A percentile compares a stretch with the other conserved stretches of the same genome.
Evolutionary conservation across 2,888 invertebrate genomes (phyloP).

Genomic region (Tubulanus polymorphus): DNA sequence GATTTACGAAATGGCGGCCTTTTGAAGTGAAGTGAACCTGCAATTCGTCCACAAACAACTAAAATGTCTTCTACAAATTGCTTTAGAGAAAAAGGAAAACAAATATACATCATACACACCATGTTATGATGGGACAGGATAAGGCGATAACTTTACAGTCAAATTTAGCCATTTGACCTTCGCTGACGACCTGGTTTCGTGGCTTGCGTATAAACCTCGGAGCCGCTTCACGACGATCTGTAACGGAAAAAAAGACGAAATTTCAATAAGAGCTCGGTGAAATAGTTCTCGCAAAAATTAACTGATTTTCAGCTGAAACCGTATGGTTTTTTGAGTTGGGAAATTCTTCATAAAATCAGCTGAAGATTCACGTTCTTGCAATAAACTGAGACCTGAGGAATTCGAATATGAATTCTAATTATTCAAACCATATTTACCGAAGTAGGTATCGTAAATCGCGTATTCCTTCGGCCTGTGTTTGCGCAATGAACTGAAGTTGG

Average conservation of each 20-base stretch:
- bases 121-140: slow-evolving; percentile 90
- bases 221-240: slow-evolving; percentile 94
- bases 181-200: slow-evolving; percentile 90
- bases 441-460: slow-evolving; percentile 91
- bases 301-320: no score
- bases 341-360: no score
- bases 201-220: slow-evolving; percentile 98
- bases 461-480: slow-evolving; percentile 95
- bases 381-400: no score
- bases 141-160: slow-evolving; percentile 91
- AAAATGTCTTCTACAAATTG: no score
- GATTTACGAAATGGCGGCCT: no score
- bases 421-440: slow-evolving; percentile 68
- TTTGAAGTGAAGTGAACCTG: no score
- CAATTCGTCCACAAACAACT: no score
- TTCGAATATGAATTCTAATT: background rate
- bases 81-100: no score
- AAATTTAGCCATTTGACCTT: slow-evolving; percentile 96
- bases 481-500: slow-evolving; percentile 94
- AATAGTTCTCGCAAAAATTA: no score
- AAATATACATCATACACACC: slow-evolving; percentile 58
- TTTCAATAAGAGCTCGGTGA: slow-evolving; percentile 3
- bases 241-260: slow-evolving; percentile 16
- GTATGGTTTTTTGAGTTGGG: no score
- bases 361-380: no score